phyloP scores from a whole-genome alignment of 2,888 invertebrate species.

The Thereva unica region DNA sequence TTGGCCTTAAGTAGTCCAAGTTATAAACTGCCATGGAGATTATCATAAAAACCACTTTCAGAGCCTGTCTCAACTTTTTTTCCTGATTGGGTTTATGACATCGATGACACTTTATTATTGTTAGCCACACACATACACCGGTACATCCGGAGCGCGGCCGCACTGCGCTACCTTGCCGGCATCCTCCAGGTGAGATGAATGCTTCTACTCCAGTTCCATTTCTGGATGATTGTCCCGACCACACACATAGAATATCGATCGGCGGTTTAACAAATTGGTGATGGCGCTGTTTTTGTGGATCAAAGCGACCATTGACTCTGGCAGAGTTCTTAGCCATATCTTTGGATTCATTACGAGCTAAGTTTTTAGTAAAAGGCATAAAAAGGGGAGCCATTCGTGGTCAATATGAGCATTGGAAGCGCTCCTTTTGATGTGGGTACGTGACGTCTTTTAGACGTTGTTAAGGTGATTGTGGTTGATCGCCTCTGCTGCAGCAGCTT shows the following conservation, averaged over 20 bases:
- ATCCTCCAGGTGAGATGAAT: conserved; percentile 28
- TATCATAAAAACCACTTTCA: conserved; percentile 38
- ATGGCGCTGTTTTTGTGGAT: conserved; percentile 26
- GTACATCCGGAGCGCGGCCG: neutral
- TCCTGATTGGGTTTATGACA: conserved; percentile 36
- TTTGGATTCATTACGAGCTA: conserved; percentile 28
- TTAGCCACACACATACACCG: conserved; percentile 33
- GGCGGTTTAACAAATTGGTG: conserved; percentile 23
- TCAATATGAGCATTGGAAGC: conserved; percentile 4
- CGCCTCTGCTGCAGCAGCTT: conserved; percentile 12
- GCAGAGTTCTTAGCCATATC: conserved; percentile 2
- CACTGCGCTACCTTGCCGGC: conserved; percentile 28
- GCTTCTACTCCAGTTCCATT: conserved; percentile 33
- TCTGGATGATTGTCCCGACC: conserved; percentile 21
- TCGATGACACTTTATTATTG: conserved; percentile 39
- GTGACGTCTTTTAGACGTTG: neutral
- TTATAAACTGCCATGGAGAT: conserved; percentile 26
- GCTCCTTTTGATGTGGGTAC: conserved; percentile 32
- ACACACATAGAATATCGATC: conserved; percentile 16
- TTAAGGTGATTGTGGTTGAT: conserved; percentile 13
- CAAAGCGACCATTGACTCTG: conserved; percentile 22
- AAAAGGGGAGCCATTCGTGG: conserved; percentile 20
- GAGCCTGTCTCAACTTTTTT: conserved; percentile 19
- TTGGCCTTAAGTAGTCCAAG: conserved; percentile 37
- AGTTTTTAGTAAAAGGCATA: conserved; percentile 19